Conservation (phyloP, 1,140 invertebrate species). For the Leucophenga varia region DNA sequence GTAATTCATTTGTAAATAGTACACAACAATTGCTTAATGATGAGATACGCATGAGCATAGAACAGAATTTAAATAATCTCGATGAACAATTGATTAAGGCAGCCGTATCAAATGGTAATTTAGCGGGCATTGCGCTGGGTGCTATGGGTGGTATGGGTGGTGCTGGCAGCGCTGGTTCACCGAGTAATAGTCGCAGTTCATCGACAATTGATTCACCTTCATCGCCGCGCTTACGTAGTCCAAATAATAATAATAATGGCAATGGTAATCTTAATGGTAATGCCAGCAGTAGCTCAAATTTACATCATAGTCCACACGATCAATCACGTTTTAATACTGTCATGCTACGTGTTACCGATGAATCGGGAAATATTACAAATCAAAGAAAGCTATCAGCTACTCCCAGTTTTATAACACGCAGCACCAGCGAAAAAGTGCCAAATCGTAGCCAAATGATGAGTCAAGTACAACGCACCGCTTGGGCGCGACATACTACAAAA, state of each 20-base stretch:
- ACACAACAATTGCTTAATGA: constrained; percentile 29
- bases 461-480: constrained; percentile 75
- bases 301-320: constrained; percentile 8
- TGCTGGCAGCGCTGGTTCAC: constrained; percentile 25
- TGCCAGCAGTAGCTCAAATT: constrained; percentile 25
- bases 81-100: constrained; percentile 62
- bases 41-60: constrained; percentile 44
- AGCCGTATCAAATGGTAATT: constrained; percentile 57
- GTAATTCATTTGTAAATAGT: constrained; percentile 49
- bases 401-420: constrained; percentile 68
- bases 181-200: constrained; percentile 41
- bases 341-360: constrained; percentile 48
- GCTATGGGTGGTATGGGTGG: constrained; percentile 34
- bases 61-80: constrained; percentile 49
- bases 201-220: constrained; percentile 48
- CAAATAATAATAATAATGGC: constrained; percentile 35
- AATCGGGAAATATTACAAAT: constrained; percentile 43
- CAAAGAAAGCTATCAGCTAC: constrained; percentile 52
- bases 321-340: constrained; percentile 30
- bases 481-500: constrained; percentile 85
- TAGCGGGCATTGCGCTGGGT: constrained; percentile 32
- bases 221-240: constrained; percentile 35
- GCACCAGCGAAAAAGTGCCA: constrained; percentile 81
- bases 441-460: constrained; percentile 80
- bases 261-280: constrained; percentile 29